phyloP scores from a whole-genome alignment of 2,888 invertebrate species.

The Lissocephala sabroskyi region DNA sequence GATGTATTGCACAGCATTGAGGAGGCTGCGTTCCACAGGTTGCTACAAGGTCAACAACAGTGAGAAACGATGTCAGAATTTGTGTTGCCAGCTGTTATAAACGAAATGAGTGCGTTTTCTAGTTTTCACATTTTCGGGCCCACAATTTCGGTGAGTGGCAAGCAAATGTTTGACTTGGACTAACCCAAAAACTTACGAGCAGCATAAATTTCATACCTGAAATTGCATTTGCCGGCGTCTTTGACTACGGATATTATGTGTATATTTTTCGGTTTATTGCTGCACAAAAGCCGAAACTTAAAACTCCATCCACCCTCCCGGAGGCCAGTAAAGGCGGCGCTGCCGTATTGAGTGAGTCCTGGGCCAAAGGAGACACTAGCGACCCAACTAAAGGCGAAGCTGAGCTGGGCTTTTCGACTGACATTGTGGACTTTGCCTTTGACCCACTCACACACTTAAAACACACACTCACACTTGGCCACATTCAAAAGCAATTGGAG shows the following conservation, averaged over 20 bases:
- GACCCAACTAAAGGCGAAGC: too few species aligned
- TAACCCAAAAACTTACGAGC: too few species aligned
- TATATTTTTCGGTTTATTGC: slow-evolving; percentile 25
- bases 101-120: not conserved
- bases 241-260: slow-evolving; percentile 1
- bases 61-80: slow-evolving; percentile 10
- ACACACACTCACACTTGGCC: slow-evolving; percentile 2
- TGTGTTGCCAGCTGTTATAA: too few species aligned
- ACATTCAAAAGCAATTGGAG: slow-evolving; percentile 4
- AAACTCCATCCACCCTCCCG: slow-evolving; percentile 12
- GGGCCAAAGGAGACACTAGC: too few species aligned
- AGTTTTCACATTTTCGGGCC: not conserved
- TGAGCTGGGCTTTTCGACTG: too few species aligned
- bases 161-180: too few species aligned
- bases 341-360: too few species aligned
- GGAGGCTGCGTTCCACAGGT: slow-evolving; percentile 67
- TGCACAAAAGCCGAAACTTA: slow-evolving; percentile 27
- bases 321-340: slow-evolving; percentile 7
- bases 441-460: slow-evolving; percentile 25
- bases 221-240: slow-evolving; percentile 18
- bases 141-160: not conserved
- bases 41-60: slow-evolving; percentile 37
- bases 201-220: too few species aligned
- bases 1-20: slow-evolving; percentile 63
- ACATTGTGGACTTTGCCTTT: slow-evolving; percentile 51